phyloP scores from a whole-genome alignment of 1,140 invertebrate species.

The Pseudomyrmex sp. region DNA sequence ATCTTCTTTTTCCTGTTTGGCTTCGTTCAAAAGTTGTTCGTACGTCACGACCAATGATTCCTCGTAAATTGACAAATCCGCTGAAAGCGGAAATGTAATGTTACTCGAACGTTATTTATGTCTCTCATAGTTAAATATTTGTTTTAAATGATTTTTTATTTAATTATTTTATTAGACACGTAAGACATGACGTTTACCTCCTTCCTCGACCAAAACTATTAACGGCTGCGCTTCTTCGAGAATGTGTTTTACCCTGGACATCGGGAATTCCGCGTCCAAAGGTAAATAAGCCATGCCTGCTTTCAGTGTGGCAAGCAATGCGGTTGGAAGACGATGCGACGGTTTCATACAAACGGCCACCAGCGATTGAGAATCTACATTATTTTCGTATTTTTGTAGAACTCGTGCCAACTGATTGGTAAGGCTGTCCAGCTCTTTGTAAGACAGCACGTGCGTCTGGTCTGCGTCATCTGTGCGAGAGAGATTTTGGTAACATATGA shows the following conservation, averaged over 20 bases:
- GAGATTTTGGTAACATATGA: background rate
- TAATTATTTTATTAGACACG: too few species aligned
- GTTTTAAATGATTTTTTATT: too few species aligned
- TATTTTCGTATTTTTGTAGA: constrained; percentile 86
- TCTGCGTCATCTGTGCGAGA: constrained; percentile 81
- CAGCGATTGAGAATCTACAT: constrained; percentile 86
- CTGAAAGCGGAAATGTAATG: constrained; percentile 65
- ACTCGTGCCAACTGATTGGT: constrained; percentile 87
- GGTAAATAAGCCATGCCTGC: constrained; percentile 93
- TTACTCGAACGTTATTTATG: background rate
- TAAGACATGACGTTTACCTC: constrained; percentile 62
- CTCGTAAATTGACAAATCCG: constrained; percentile 76
- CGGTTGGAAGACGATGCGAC: constrained; percentile 89
- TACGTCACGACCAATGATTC: constrained; percentile 82
- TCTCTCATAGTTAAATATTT: too few species aligned
- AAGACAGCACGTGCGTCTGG: constrained; percentile 83
- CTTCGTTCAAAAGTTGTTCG: constrained; percentile 83
- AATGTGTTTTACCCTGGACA: constrained; percentile 91
- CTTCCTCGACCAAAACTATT: constrained; percentile 88
- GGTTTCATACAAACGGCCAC: constrained; percentile 92
- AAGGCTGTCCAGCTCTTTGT: constrained; percentile 86
- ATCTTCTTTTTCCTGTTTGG: constrained; percentile 80
- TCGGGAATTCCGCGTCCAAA: constrained; percentile 91
- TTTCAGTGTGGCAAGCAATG: constrained; percentile 92
- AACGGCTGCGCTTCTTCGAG: constrained; percentile 90